Evolutionary conservation across 2,888 invertebrate species (phyloP), one percentile per base, ranked within the genome.

Genomic region (Subacronicta megacephala): DNA sequence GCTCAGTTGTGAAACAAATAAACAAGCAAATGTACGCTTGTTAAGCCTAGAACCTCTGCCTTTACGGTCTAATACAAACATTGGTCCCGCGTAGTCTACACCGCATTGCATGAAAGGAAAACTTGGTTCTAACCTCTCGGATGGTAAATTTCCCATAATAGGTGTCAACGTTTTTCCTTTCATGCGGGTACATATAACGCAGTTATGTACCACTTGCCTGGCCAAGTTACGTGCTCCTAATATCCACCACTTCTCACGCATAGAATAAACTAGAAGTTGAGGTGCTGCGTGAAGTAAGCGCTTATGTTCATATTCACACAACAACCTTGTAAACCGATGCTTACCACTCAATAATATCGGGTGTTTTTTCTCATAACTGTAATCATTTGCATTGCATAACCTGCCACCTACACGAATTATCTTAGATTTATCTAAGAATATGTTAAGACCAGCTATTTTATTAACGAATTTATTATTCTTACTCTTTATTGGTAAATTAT

Each of bases 341-440:
- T 36, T 46, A 10, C 7, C 0, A n/a, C n/a, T n/a, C n/a, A n/a
- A n/a, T n/a, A n/a, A n/a, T n/a, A n/a, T n/a, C n/a, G n/a, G n/a
- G n/a, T 54, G 46, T 18, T 29, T 46, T 26, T 46, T 45, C 2
- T 29, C 41, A 29, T 35, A 54, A 46, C 3, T 13, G n/a, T 41
- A 41, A 0, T 40, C 16, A 23, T 7, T 7, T 2, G 46, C 6
- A 10, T 54, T 49, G 13, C 3, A 3, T 12, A 54, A 0, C 3
- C 54, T 31, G 12, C 54, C 54, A 36, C 54, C 54, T 3, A 54
- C 41, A 9, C 54, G 41, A 12, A 54, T 46, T 7, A 54, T 26
- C 4, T 38, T 15, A 15, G 10, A 35, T 3, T 23, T 35, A 13
- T 54, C 54, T 13, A 54, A 16, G 13, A 46, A 54, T 7, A 46